Percentiles rank a stretch among this genome's conserved stretches.
Conservation (phyloP, 1,140 invertebrate genomes). For the Drosophila setifemur region DNA sequence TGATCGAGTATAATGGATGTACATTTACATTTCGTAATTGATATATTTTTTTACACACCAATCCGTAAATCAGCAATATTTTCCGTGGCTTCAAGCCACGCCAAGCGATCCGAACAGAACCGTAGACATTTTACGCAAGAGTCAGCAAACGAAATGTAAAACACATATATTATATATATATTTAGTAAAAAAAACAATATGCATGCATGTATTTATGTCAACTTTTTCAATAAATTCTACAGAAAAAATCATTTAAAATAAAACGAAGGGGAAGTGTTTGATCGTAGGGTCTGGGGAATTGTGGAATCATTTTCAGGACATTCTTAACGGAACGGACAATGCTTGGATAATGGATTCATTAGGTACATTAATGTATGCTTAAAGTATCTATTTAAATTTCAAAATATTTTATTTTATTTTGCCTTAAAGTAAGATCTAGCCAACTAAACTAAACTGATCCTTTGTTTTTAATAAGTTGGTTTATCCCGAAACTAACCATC, state of each 20-base stretch:
- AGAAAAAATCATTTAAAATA: conserved; percentile 53
- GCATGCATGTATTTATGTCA: conserved; percentile 82
- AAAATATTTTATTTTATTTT: too few species aligned
- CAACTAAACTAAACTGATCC: too few species aligned
- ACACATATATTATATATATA: conserved; percentile 79
- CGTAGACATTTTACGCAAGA: conserved; percentile 73
- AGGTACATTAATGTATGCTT: too few species aligned
- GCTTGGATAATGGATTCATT: too few species aligned
- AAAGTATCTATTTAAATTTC: too few species aligned
- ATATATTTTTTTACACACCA: conserved; percentile 68
- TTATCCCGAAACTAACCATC: too few species aligned
- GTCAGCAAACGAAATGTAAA: conserved; percentile 55
- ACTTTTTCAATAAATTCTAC: conserved; percentile 82
- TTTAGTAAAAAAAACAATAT: conserved; percentile 81
- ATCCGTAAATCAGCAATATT: conserved; percentile 49
- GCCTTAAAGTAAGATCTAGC: too few species aligned
- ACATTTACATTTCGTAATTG: conserved; percentile 57
- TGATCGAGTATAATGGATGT: conserved; percentile 47
- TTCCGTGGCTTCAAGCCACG: conserved; percentile 24
- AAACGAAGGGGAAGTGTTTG: background rate
- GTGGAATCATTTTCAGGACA: too few species aligned
- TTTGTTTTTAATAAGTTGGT: too few species aligned
- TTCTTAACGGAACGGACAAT: too few species aligned
- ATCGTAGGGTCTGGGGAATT: background rate
- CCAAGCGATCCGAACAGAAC: conserved; percentile 41